Base-by-base conservation (phyloP, 2,797 vertebrate species). In the Tragopan temminckii region DNA sequence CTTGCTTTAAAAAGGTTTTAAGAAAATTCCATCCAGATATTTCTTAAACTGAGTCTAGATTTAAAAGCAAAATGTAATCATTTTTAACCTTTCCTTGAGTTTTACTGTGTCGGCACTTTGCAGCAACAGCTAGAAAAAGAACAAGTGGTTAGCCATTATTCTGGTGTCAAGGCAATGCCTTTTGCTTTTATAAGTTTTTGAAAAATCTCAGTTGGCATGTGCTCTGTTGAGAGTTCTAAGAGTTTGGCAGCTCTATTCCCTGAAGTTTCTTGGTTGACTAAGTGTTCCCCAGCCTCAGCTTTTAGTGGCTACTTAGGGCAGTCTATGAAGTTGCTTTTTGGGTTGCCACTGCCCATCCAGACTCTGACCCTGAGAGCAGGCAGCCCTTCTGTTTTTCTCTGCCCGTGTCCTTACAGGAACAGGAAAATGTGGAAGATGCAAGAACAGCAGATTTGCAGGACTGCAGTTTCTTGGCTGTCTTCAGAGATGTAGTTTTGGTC, bases 41-140 rank as follows among this genome's bases (percentile, higher is more conserved):
- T 86, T 79, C 70, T 86, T 79, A 86, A 90, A 76, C 42, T 79
- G 15, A 35, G 19, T 62, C 40, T 88, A 38, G 7, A 5, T 66
- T 68, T 20, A 75, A 57, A 87, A 46, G 19, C 80, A 46, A 33
- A 57, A 20, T 9, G 19, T 18, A 48, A 43, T 66, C 0, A 20
- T 77, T 90, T 94, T 89, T 62, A 76, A 71, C 38, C 70, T 89
- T 55, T 80, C 27, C 59, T 36, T 87, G 40, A 77, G 36, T 45
- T 80, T 85, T 91, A 78, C 45, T 91, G 7, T 70, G 36, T 82
- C 77, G 89, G 29, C 0, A 0, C 53, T 88, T 70, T 63, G 45
- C 35, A 88, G 29, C 29, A 61, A 42, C 27, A 57, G 36, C 76
- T 91, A 84, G 81, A 85, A 95, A 64, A 61, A 83, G 75, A 80